These are phyloP conservation scores for Tenebrosternarchus preto DNA, from an alignment of 2,113 vertebrate genomes.

Conservation along the genomic window DNA sequence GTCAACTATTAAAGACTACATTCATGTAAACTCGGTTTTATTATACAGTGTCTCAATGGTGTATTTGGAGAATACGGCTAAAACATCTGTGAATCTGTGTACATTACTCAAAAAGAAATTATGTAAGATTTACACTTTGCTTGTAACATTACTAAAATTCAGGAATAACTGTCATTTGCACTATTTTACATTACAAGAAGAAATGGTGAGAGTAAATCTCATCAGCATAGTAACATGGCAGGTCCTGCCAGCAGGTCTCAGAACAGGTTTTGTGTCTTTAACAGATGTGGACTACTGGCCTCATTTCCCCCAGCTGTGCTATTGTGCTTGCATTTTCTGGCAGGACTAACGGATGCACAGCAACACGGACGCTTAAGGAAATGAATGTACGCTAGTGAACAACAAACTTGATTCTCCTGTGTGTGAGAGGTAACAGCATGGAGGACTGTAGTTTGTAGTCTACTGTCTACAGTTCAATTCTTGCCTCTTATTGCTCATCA, in stretches of 20 bases:
- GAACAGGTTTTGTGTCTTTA: constrained; percentile 71
- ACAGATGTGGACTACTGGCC: constrained; percentile 73
- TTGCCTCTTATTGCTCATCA: too few species aligned
- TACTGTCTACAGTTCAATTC: too few species aligned
- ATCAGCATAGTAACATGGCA: constrained; percentile 33
- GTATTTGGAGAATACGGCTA: background rate
- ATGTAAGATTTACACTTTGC: background rate
- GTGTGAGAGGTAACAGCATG: constrained; percentile 18
- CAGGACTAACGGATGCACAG: constrained; percentile 73
- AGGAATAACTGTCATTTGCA: background rate
- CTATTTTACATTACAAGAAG: background rate
- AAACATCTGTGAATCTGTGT: background rate
- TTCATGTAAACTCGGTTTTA: background rate
- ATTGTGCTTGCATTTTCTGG: constrained; percentile 72
- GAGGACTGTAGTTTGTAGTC: too few species aligned
- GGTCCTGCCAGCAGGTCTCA: constrained; percentile 69
- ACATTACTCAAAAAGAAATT: background rate
- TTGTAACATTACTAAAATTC: background rate
- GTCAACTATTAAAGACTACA: background rate
- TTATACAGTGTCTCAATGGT: background rate
- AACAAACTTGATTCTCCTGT: constrained; percentile 56
- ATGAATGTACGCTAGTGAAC: constrained; percentile 59
- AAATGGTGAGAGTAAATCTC: constrained; percentile 1
- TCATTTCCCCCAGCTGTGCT: constrained; percentile 74
- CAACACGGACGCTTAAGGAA: constrained; percentile 73